Base-by-base conservation (phyloP, 2,113 vertebrate species). In the Mobula birostris region DNA sequence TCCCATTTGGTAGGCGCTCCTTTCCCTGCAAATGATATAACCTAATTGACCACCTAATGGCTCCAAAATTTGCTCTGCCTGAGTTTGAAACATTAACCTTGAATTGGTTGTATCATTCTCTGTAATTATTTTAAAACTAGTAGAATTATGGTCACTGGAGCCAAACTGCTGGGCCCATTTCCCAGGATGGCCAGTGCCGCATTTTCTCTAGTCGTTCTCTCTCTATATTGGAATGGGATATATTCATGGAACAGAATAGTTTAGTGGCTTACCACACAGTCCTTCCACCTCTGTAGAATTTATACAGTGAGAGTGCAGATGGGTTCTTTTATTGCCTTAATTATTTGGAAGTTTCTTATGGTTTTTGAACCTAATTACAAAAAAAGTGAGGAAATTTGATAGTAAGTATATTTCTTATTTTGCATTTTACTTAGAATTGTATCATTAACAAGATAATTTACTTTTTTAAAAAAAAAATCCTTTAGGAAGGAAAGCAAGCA, bases 401-500 rank as follows among this genome's bases (percentile, higher is more conserved):
- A 63, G 83, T 63, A 88, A 66, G 27, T 32, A 66, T 32, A 15
- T 88, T 85, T 77, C 74, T 77, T 27, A 85, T 58, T 56, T 85
- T 85, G 6, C 82, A 58, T 1, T 85, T 88, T 88, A 19, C 17
- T 32, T 90, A 66, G 66, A 68, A 14, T 7, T 6, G 17, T n/a
- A n/a, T 32, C 66, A 63, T 61, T 32, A 19, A 32, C 85, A 90
- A 66, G 14, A 63, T 90, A 1, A 21, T 68, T 66, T 32, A 2
- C 24, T 72, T 92, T 93, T 36, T 36, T 36, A 36, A 36, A 2
- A 48, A 48, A 36, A 15, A 90, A 27, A 74, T 70, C 0, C 95
- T 93, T 6, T 95, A 99, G 99, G 99, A 99, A 96, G 99, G 99
- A 36, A 99, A 99, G 76, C 99, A 99, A 96, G 99, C 99, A 0